Percentiles rank a stretch among this genome's conserved stretches.
phyloP scores from a whole-genome alignment of 2,888 invertebrate genomes.

The Nomada ruficornis region DNA sequence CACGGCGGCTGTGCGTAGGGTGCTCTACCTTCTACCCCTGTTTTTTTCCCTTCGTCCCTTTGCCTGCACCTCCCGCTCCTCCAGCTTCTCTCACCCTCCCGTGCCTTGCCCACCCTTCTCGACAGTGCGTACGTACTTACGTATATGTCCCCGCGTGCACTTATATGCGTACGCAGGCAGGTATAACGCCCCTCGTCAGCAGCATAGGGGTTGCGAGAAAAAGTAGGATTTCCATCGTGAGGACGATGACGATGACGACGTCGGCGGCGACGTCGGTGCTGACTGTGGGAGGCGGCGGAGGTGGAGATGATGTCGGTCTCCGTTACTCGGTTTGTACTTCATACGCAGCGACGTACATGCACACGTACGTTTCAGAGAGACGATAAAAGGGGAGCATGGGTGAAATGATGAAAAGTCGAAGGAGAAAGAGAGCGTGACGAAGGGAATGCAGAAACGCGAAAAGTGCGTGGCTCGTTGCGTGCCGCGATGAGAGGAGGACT shows the following conservation, averaged over 20 bases:
- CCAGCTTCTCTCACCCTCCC: conserved; percentile 61
- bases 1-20: conserved; percentile 77
- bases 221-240: conserved; percentile 77
- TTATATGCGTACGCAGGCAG: conserved; percentile 78
- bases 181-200: conserved; percentile 75
- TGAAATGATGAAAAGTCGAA: conserved; percentile 51
- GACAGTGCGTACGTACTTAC: conserved; percentile 69
- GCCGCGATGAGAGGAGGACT: conserved; percentile 72
- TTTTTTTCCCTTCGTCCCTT: conserved; percentile 72
- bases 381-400: conserved; percentile 46
- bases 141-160: conserved; percentile 71
- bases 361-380: conserved; percentile 34
- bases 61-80: conserved; percentile 63
- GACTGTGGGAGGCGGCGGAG: conserved; percentile 8
- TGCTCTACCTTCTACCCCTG: conserved; percentile 76
- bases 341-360: conserved; percentile 11
- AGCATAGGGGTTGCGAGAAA: conserved; percentile 67
- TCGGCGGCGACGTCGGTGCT: conserved; percentile 14
- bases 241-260: conserved; percentile 59
- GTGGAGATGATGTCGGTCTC: conserved; percentile 45
- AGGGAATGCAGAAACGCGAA: conserved; percentile 66
- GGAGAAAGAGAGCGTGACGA: conserved; percentile 56
- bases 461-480: conserved; percentile 73
- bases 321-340: conserved; percentile 37
- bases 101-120: conserved; percentile 53